phyloP scores from a whole-genome alignment of 2,888 invertebrate genomes.

The Parnassius apollo region DNA sequence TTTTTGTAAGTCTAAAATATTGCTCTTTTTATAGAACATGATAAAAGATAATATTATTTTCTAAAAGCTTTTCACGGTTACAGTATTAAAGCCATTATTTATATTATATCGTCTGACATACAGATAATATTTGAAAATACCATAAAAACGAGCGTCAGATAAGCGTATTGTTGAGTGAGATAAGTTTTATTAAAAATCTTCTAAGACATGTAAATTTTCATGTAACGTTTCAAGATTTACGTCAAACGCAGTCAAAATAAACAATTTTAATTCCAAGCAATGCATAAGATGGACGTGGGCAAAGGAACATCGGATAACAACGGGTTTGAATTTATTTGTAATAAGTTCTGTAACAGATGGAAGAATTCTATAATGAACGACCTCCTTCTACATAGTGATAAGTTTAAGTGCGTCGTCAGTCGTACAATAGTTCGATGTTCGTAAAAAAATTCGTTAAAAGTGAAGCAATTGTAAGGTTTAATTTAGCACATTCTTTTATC shows the following conservation, averaged over 20 bases:
- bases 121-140: too few species aligned
- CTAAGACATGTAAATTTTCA: constrained; percentile 8
- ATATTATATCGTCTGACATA: too few species aligned
- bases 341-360: constrained; percentile 16
- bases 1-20: too few species aligned
- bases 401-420: constrained; percentile 2
- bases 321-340: constrained; percentile 21
- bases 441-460: too few species aligned
- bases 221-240: constrained; percentile 8
- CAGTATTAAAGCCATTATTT: too few species aligned
- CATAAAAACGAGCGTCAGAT: too few species aligned
- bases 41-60: too few species aligned
- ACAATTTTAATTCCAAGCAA: constrained; percentile 5
- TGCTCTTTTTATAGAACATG: too few species aligned
- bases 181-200: constrained; percentile 4
- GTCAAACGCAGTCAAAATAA: constrained; percentile 12
- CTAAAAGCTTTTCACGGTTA: too few species aligned
- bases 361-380: constrained; percentile 21
- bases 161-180: not conserved
- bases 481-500: too few species aligned
- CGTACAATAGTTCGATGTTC: not conserved
- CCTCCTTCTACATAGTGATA: constrained; percentile 8
- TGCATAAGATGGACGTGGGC: constrained; percentile 11
- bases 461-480: too few species aligned
- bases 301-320: constrained; percentile 5